Conservation (phyloP, 2,797 vertebrate genomes). For the Cyclura pinguis region DNA sequence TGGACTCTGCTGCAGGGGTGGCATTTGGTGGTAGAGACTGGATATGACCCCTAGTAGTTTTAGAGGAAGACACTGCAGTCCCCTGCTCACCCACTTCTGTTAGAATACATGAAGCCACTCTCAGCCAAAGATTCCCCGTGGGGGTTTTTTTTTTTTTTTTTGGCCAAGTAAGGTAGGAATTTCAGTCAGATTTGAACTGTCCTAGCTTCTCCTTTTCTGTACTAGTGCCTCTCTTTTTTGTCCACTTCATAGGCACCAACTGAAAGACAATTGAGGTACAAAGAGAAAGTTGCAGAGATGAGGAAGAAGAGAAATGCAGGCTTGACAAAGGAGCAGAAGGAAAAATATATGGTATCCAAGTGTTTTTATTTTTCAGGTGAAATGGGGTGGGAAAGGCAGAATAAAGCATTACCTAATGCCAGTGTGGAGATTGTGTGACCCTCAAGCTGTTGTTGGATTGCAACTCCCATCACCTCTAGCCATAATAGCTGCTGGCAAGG, state of each 20-base stretch:
- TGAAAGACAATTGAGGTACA: constrained; percentile 93
- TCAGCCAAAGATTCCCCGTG: no score
- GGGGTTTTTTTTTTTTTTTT: no score
- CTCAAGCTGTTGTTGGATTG: neutral
- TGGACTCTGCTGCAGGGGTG: neutral
- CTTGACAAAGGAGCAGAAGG: constrained; percentile 96
- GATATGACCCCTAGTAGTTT: neutral
- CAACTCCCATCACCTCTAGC: neutral
- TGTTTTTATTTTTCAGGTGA: neutral
- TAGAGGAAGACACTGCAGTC: no score
- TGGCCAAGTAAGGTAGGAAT: neutral
- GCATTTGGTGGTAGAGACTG: neutral
- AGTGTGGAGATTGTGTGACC: neutral
- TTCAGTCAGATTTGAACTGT: neutral
- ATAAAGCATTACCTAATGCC: neutral
- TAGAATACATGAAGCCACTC: neutral
- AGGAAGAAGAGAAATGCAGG: constrained; percentile 95
- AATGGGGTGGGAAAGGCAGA: neutral
- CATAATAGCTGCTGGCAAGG: neutral
- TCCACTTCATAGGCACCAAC: constrained; percentile 88
- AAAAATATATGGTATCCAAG: constrained; percentile 93
- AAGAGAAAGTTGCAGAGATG: constrained; percentile 96
- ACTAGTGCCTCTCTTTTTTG: constrained; percentile 18
- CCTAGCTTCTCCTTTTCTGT: neutral
- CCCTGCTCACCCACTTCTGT: neutral